phyloP scores from a whole-genome alignment of 1,140 invertebrate genomes.

The Aethina tumida region DNA sequence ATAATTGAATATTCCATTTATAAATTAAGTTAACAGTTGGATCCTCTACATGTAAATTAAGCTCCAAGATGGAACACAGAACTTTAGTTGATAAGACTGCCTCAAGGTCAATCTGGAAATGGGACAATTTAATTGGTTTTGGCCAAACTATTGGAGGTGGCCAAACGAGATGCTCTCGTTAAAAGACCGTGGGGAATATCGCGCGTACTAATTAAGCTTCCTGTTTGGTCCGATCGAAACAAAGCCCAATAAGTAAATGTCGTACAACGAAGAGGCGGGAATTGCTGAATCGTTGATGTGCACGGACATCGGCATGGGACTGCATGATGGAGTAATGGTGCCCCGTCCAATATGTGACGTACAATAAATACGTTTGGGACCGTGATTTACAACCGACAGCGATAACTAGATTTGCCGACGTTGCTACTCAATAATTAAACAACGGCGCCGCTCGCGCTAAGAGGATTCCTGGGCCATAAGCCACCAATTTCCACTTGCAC shows the following conservation, averaged over 20 bases:
- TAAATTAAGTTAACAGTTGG: too few species aligned
- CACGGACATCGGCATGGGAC: constrained; percentile 8
- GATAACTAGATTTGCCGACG: neutral
- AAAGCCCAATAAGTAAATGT: constrained; percentile 9
- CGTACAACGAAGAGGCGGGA: constrained; percentile 8
- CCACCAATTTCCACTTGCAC: too few species aligned
- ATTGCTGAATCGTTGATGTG: neutral
- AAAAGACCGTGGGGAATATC: neutral
- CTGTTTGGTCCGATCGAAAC: constrained; percentile 6
- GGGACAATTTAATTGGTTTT: too few species aligned
- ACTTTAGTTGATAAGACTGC: too few species aligned
- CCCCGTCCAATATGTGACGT: constrained; percentile 6
- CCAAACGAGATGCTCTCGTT: neutral
- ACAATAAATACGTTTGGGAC: constrained; percentile 10
- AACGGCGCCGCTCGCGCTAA: too few species aligned
- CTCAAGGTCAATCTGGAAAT: too few species aligned
- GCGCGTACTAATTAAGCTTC: constrained; percentile 7
- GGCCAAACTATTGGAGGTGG: too few species aligned
- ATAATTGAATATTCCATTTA: too few species aligned
- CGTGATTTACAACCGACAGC: neutral
- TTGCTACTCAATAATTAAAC: constrained; percentile 1
- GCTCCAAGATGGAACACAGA: too few species aligned
- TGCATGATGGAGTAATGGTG: constrained; percentile 9
- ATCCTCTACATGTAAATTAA: too few species aligned
- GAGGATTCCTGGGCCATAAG: too few species aligned